Conservation (phyloP, 2,888 invertebrate species). For the Brenthis daphne region DNA sequence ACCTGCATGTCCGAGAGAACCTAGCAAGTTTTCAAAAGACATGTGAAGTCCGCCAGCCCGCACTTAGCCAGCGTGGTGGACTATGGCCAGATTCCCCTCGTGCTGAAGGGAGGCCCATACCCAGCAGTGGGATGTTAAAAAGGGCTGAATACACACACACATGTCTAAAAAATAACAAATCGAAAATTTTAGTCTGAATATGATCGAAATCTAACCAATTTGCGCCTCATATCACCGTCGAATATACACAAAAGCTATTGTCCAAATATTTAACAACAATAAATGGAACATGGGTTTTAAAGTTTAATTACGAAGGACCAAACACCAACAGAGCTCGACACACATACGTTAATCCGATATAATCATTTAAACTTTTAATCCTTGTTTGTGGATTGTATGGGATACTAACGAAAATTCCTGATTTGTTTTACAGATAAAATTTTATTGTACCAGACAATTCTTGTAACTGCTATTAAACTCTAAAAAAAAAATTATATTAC, state of each 20-base stretch:
- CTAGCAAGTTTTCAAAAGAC: too few species aligned
- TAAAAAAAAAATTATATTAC: too few species aligned
- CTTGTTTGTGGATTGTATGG: conserved; percentile 48
- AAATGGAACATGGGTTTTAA: conserved; percentile 53
- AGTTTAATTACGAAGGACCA: conserved; percentile 61
- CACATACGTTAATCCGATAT: conserved; percentile 66
- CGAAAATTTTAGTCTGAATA: conserved; percentile 1
- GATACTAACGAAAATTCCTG: conserved; percentile 21
- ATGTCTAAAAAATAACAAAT: too few species aligned
- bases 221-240: conserved; percentile 6
- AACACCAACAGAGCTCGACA: conserved; percentile 45
- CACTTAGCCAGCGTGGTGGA: too few species aligned
- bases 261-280: conserved; percentile 30
- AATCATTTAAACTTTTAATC: conserved; percentile 74
- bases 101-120: too few species aligned
- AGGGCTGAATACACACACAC: too few species aligned
- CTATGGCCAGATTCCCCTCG: too few species aligned
- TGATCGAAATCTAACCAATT: conserved; percentile 4
- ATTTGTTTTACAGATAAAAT: conserved; percentile 17
- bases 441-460: background rate
- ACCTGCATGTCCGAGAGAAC: too few species aligned
- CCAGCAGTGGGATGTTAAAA: too few species aligned
- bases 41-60: too few species aligned
- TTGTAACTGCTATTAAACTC: background rate
- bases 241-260: conserved; percentile 16